Percentiles rank a stretch among this genome's conserved stretches.
Conservation (phyloP, 2,113 vertebrate species). For the Eublepharis macularius region DNA sequence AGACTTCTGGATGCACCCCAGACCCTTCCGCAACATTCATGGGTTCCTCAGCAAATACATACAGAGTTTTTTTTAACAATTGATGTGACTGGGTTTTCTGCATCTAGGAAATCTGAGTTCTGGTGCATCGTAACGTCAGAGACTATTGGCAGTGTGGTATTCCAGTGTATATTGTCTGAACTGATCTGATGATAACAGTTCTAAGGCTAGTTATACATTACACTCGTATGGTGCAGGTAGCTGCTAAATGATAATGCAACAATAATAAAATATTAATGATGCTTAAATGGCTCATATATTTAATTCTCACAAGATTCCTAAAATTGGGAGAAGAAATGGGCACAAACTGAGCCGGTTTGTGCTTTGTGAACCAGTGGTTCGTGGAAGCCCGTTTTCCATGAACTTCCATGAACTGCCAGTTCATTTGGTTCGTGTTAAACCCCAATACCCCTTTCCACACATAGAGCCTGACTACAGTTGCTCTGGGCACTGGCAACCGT, state of each 20-base stretch:
- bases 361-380: too few species aligned
- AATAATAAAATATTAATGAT: background rate
- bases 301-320: background rate
- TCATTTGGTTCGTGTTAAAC: too few species aligned
- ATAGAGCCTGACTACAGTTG: too few species aligned
- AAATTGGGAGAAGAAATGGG: background rate
- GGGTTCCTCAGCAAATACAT: background rate
- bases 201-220: constrained; percentile 1
- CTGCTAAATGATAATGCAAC: background rate
- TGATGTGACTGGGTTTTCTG: background rate
- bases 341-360: too few species aligned
- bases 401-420: too few species aligned
- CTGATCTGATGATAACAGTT: constrained; percentile 25
- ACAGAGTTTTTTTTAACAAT: too few species aligned
- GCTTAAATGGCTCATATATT: background rate
- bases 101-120: background rate
- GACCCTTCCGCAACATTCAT: background rate
- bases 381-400: too few species aligned
- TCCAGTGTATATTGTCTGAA: background rate
- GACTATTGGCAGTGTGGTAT: constrained; percentile 28
- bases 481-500: too few species aligned
- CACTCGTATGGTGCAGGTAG: constrained; percentile 3
- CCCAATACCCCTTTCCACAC: too few species aligned
- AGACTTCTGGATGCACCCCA: background rate
- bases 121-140: background rate